Conservation (phyloP, 2,113 vertebrate species). For the Panthera tigris region DNA sequence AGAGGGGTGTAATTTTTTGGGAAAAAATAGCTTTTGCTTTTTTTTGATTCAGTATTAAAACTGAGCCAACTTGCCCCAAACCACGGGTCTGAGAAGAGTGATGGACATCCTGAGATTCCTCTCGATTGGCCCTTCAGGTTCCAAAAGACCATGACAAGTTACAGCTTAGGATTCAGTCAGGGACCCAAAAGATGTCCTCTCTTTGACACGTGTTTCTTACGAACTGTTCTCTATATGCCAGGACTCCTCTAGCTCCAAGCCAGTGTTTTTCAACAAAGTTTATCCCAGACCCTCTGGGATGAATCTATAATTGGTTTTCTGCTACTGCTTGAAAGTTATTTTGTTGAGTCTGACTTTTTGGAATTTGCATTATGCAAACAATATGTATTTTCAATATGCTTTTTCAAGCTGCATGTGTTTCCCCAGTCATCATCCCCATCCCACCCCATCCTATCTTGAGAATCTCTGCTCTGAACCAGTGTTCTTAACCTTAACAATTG, state of each 20-base stretch:
- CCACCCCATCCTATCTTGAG: neutral
- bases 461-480: neutral
- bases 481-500: neutral
- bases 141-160: neutral
- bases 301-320: neutral
- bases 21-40: neutral
- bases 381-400: neutral
- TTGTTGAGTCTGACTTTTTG: neutral
- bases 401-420: neutral
- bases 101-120: neutral
- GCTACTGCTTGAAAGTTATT: neutral
- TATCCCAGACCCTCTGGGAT: neutral
- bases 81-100: neutral
- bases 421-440: neutral
- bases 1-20: neutral
- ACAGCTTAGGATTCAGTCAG: neutral
- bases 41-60: slow-evolving; percentile 16
- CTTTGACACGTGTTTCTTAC: neutral
- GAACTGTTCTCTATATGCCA: neutral
- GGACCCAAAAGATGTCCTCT: neutral
- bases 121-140: neutral
- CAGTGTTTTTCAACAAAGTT: neutral
- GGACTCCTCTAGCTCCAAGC: neutral
- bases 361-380: neutral
- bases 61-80: neutral